Conservation (phyloP, 1,140 invertebrate species). For the Campoletis sonorensis region DNA sequence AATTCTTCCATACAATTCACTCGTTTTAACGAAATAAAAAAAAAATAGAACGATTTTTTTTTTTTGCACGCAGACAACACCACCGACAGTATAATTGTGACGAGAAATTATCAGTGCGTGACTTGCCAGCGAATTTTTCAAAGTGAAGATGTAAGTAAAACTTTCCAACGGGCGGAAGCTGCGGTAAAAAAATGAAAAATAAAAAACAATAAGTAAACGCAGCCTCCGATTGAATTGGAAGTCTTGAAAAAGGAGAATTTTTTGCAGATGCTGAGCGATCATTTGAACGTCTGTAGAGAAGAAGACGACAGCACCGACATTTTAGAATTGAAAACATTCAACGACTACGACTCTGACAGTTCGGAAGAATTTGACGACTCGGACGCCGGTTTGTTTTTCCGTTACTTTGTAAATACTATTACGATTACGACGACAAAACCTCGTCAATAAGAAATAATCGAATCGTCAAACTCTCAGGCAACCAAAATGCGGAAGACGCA, state of each 20-base stretch:
- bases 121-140: slow-evolving; percentile 72
- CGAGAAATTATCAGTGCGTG: slow-evolving; percentile 72
- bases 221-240: not conserved
- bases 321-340: slow-evolving; percentile 66
- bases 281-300: slow-evolving; percentile 72
- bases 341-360: slow-evolving; percentile 64
- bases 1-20: too few species aligned
- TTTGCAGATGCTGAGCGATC: slow-evolving; percentile 69
- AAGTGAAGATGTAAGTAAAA: slow-evolving; percentile 65
- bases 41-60: too few species aligned
- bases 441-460: not conserved
- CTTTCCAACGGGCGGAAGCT: not conserved
- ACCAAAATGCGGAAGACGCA: slow-evolving; percentile 62
- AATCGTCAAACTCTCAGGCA: slow-evolving; percentile 52
- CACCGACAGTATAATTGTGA: slow-evolving; percentile 58
- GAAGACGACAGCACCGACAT: slow-evolving; percentile 70
- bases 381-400: slow-evolving; percentile 4
- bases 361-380: slow-evolving; percentile 37
- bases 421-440: too few species aligned
- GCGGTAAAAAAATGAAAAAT: too few species aligned
- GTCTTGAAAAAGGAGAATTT: too few species aligned
- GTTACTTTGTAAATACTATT: too few species aligned
- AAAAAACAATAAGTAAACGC: too few species aligned
- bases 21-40: too few species aligned
- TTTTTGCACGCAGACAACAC: too few species aligned